Base-by-base conservation (phyloP, 1,140 invertebrate genomes). In the Helicoverpa armigera region DNA sequence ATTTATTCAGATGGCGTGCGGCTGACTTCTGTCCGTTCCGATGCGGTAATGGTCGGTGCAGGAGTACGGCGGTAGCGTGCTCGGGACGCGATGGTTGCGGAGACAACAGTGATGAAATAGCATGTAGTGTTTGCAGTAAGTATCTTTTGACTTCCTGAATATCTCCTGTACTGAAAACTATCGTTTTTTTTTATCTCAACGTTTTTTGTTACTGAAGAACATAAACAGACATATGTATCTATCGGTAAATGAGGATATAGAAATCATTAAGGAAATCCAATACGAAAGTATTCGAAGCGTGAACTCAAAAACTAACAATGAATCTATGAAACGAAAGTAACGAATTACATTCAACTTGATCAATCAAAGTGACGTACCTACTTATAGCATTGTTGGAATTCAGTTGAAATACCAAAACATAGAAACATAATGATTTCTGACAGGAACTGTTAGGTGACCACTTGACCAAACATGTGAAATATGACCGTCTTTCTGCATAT, bases 61-160 rank as follows among this genome's bases (percentile, higher is more conserved):
- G 98, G 78, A 98, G 98, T 29, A 97, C 97, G 13, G 98, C 98
- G 0, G 97, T 98, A 69, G 96, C 97, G 2, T 98, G 98, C 92
- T 98, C 97, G 12, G 98, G 98, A 10, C 95, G 97, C 12, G 98
- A 98, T 91, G 98, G 98, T 43, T 98, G 98, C 89, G 98, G 98
- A 7, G 98, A 99, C 95, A 97, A 97, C 82, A 97, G 97, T 58
- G 98, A 99, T 90, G 98, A 99, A 94, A 96, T 96, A 53, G 96
- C 96, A 80, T 99, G 98, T 91, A 96, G 95, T 73, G 97, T 98
- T 79, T 98, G 98, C 93, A 96, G 98, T 98, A 95, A 98, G 98
- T 97, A 89, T 89, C 31, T 51, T 13, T 12, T 18, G 16, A 2
- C 0, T 58, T 4, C 16, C 16, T 5, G 0, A 10, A 58, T 16